phyloP scores from a whole-genome alignment of 2,888 invertebrate genomes.

The Sussaba pulchella region DNA sequence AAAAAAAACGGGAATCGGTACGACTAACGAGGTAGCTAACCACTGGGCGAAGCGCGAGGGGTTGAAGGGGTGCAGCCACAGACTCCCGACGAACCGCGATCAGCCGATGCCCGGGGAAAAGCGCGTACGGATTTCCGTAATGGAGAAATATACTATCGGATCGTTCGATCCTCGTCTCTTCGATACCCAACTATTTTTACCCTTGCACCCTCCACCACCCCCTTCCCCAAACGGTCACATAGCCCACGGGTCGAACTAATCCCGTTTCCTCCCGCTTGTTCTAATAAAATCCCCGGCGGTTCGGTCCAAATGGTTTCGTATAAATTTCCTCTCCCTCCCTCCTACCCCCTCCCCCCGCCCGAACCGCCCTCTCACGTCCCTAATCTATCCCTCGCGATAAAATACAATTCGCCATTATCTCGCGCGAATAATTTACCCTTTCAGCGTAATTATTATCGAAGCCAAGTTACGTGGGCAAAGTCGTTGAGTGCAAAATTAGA shows the following conservation, averaged over 20 bases:
- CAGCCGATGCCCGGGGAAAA: conserved; percentile 54
- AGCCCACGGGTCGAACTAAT: too few species aligned
- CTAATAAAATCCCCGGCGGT: conserved; percentile 38
- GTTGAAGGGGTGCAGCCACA: conserved; percentile 28
- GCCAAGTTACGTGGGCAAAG: not conserved
- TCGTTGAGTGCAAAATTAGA: not conserved
- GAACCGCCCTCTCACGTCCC: too few species aligned
- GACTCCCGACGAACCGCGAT: conserved; percentile 9
- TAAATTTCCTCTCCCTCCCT: too few species aligned
- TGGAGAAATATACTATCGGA: conserved; percentile 63
- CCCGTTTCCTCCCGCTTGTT: conserved; percentile 5
- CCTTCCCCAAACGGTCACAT: too few species aligned
- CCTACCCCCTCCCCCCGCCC: too few species aligned
- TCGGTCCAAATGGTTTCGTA: conserved; percentile 52
- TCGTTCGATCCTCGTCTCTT: conserved; percentile 46
- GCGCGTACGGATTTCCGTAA: conserved; percentile 62
- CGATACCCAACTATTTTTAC: conserved; percentile 39
- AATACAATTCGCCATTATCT: conserved; percentile 57
- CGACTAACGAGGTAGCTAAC: conserved; percentile 65
- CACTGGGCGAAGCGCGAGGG: conserved; percentile 51
- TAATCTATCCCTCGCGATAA: conserved; percentile 57
- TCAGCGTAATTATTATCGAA: conserved; percentile 39
- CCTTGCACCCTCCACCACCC: not conserved
- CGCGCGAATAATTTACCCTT: conserved; percentile 22
- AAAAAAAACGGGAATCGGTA: conserved; percentile 53